Conservation (phyloP, 2,797 vertebrate species). For the Nasua narica region DNA sequence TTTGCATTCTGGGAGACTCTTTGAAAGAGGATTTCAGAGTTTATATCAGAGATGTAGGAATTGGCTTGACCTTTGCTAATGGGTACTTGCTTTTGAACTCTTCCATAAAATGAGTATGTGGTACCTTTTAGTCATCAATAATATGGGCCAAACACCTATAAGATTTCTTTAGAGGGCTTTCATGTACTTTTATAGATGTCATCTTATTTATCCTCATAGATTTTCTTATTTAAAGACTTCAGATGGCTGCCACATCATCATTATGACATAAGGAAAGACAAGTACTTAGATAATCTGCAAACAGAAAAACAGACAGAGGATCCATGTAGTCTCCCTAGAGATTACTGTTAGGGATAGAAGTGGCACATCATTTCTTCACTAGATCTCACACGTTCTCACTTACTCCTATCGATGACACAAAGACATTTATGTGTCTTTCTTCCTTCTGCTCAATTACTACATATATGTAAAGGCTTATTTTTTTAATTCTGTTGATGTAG, state of each 20-base stretch:
- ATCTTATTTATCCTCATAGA: background rate
- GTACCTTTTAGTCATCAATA: background rate
- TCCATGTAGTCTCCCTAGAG: background rate
- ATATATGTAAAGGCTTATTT: background rate
- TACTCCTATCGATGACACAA: fast-evolving
- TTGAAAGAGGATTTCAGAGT: background rate
- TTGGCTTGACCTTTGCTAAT: background rate
- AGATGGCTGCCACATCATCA: background rate
- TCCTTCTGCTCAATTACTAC: too few relatives aligned
- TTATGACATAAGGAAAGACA: background rate
- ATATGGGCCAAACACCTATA: background rate
- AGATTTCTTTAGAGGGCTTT: background rate
- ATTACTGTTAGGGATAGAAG: background rate
- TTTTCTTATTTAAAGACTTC: background rate
- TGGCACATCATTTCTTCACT: background rate
- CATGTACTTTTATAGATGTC: background rate
- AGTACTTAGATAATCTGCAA: background rate
- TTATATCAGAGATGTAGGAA: background rate
- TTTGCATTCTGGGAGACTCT: background rate
- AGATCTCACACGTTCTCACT: fast-evolving
- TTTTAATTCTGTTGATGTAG: background rate
- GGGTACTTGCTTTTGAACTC: background rate
- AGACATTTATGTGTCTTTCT: background rate
- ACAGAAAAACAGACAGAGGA: too few relatives aligned
- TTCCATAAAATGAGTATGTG: background rate